Evolutionary conservation across 2,113 vertebrate species (phyloP).

Genomic region (Hirundichthys speculiger): DNA sequence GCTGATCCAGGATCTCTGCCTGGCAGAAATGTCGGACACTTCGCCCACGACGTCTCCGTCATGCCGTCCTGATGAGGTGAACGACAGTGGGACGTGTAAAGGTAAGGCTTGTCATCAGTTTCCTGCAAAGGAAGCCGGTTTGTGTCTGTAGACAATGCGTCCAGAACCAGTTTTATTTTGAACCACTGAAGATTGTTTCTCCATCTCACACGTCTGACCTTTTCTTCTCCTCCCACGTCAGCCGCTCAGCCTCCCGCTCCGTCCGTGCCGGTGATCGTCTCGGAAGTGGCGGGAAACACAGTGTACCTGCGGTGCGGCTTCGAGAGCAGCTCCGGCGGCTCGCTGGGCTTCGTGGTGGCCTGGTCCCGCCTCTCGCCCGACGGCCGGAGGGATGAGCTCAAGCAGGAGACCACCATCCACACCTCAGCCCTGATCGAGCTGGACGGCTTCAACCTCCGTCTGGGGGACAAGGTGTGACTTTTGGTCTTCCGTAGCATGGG

Average conservation of each 20-base stretch:
- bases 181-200: no score
- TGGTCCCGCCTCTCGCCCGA: conserved; percentile 88
- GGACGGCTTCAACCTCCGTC: conserved; percentile 89
- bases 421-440: conserved; percentile 85
- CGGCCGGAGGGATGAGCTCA: conserved; percentile 87
- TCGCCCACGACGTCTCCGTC: conserved; percentile 23
- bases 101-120: no score
- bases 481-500: background rate
- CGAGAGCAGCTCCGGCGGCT: conserved; percentile 73
- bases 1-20: conserved; percentile 7
- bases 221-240: conserved; percentile 23
- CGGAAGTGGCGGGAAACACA: conserved; percentile 73
- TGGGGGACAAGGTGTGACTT: conserved; percentile 87
- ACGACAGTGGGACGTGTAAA: conserved; percentile 70
- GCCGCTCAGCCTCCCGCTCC: conserved; percentile 72
- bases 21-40: conserved; percentile 73
- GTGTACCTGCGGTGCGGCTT: conserved; percentile 87
- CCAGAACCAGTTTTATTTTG: no score
- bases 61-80: conserved; percentile 74
- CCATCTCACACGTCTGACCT: background rate
- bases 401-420: conserved; percentile 84
- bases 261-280: conserved; percentile 72
- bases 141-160: no score
- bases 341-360: conserved; percentile 82
- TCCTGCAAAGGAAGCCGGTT: no score